A percentile compares a stretch with the other conserved stretches of the same genome.
Evolutionary conservation across 1,140 invertebrate species (phyloP).

Genomic region (Monochamus saltuarius): DNA sequence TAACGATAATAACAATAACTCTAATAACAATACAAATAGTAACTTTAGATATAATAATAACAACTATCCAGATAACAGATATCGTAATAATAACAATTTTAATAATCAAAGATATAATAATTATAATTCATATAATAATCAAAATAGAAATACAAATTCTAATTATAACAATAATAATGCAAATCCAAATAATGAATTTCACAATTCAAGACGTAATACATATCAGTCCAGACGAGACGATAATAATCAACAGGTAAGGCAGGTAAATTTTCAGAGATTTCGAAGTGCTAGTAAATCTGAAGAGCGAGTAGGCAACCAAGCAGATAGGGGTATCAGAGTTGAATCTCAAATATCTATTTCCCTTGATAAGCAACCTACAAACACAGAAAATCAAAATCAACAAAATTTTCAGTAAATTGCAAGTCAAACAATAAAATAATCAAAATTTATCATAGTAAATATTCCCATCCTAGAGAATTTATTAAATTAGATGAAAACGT

Average conservation of each 20-base stretch:
- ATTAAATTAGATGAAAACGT: neutral
- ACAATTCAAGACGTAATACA: neutral
- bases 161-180: neutral
- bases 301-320: neutral
- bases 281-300: neutral
- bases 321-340: neutral
- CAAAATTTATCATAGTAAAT: neutral
- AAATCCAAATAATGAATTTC: neutral
- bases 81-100: too few relatives aligned
- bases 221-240: too few relatives aligned
- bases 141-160: neutral
- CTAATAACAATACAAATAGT: too few relatives aligned
- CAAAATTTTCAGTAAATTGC: neutral
- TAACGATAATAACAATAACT: too few relatives aligned
- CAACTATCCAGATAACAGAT: too few relatives aligned
- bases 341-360: neutral
- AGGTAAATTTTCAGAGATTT: neutral
- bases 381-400: neutral
- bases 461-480: constrained; percentile 5
- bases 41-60: too few relatives aligned
- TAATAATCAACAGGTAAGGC: neutral
- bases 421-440: neutral
- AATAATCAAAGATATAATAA: neutral
- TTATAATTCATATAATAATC: neutral
- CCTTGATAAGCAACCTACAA: too few relatives aligned